These are phyloP conservation scores for Stenolophus ochropezus DNA, from an alignment of 2,888 invertebrate species.

Conservation along the genomic window DNA sequence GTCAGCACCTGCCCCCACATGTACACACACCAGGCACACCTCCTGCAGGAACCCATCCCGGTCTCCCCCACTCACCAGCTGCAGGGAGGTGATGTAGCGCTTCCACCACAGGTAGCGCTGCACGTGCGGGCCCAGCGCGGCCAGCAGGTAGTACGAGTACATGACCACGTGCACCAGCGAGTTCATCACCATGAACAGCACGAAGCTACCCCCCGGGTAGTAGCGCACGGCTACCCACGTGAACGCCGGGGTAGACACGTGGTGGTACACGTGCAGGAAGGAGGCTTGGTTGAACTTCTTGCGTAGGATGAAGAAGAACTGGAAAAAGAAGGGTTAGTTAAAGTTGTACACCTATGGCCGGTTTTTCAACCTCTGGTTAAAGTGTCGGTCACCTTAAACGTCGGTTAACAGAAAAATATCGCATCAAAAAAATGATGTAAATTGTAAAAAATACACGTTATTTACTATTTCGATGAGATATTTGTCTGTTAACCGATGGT, in stretches of 20 bases:
- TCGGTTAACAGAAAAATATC: too few relatives aligned
- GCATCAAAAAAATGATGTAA: too few relatives aligned
- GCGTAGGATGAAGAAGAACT: conserved; percentile 93
- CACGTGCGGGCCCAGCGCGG: conserved; percentile 90
- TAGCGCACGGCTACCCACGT: conserved; percentile 83
- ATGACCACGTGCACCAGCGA: conserved; percentile 96
- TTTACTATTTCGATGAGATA: too few relatives aligned
- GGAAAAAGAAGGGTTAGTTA: conserved; percentile 65
- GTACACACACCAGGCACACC: too few relatives aligned
- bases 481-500: too few relatives aligned
- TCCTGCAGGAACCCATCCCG: too few relatives aligned
- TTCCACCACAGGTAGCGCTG: conserved; percentile 97
- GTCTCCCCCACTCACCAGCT: conserved; percentile 89
- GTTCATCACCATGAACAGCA: conserved; percentile 95
- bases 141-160: conserved; percentile 94
- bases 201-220: conserved; percentile 88
- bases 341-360: too few relatives aligned
- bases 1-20: too few relatives aligned
- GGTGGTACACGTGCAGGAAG: conserved; percentile 95
- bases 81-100: conserved; percentile 91
- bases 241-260: conserved; percentile 97
- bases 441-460: too few relatives aligned
- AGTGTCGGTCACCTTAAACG: too few relatives aligned
- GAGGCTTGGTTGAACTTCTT: conserved; percentile 97
- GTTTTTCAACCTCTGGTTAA: too few relatives aligned